phyloP scores from a whole-genome alignment of 2,888 invertebrate species.

The Zhengitettix transpicula region DNA sequence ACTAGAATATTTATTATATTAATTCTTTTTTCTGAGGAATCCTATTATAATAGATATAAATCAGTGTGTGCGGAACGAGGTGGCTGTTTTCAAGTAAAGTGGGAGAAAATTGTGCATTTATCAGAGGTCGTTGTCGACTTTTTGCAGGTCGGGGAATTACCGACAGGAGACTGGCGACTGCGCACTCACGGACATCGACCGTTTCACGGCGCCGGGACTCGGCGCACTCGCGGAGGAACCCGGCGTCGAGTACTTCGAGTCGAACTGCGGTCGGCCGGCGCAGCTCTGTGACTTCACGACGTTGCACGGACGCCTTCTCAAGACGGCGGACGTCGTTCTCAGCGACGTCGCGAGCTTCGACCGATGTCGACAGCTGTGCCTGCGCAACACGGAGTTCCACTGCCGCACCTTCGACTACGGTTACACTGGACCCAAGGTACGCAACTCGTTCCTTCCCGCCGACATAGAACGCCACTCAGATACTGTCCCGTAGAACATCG shows the following conservation, averaged over 20 bases:
- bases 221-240: conserved; percentile 13
- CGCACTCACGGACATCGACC: conserved; percentile 24
- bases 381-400: conserved; percentile 21
- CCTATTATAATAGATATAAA: no score
- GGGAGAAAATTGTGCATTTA: no score
- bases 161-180: conserved; percentile 21
- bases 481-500: no score
- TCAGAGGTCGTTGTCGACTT: no score
- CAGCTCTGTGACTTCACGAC: conserved; percentile 24
- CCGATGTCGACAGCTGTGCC: conserved; percentile 23
- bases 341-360: conserved; percentile 23
- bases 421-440: conserved; percentile 18
- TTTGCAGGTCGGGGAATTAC: conserved; percentile 23
- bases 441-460: no score
- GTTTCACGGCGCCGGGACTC: conserved; percentile 18
- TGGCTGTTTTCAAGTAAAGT: not conserved
- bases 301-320: conserved; percentile 20
- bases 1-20: no score
- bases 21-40: no score
- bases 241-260: conserved; percentile 25
- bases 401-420: conserved; percentile 28
- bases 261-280: conserved; percentile 25
- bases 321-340: conserved; percentile 23
- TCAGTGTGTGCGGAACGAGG: no score
- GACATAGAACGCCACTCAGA: no score